phyloP scores from a whole-genome alignment of 1,140 invertebrate species.

The Cydia fagiglandana region DNA sequence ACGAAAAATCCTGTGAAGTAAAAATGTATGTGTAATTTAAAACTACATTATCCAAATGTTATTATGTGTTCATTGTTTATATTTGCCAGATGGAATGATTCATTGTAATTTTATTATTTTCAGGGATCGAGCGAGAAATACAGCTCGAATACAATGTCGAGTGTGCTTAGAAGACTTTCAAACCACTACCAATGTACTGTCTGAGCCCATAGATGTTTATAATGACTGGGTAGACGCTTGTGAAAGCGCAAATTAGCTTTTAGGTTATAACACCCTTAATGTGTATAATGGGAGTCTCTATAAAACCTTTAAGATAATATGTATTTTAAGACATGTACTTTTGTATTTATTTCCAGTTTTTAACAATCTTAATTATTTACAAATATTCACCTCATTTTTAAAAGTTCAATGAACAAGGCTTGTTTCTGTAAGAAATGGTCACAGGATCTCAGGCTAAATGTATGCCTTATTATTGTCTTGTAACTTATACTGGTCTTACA shows the following conservation, averaged over 20 bases:
- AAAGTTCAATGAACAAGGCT: not conserved
- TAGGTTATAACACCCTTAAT: slow-evolving; percentile 34
- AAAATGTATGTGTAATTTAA: slow-evolving; percentile 91
- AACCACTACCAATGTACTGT: slow-evolving; percentile 97
- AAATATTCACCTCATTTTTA: not conserved
- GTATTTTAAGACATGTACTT: not conserved
- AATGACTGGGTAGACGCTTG: slow-evolving; percentile 99
- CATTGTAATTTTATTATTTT: slow-evolving; percentile 59
- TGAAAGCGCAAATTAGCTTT: slow-evolving; percentile 79
- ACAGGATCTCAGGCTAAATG: not conserved
- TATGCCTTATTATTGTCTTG: slow-evolving; percentile 3
- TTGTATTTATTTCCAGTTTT: not conserved
- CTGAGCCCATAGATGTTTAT: slow-evolving; percentile 98
- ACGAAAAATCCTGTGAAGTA: slow-evolving; percentile 99
- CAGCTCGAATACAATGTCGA: slow-evolving; percentile 95
- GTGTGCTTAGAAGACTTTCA: slow-evolving; percentile 99
- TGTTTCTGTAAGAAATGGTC: not conserved
- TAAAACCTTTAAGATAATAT: slow-evolving; percentile 3
- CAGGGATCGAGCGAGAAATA: slow-evolving; percentile 96
- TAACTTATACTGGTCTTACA: not conserved
- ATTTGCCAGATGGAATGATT: slow-evolving; percentile 35
- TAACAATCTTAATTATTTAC: not conserved
- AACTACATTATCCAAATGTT: not conserved
- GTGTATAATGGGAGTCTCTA: slow-evolving; percentile 13
- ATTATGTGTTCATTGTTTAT: not conserved